phyloP scores from a whole-genome alignment of 2,797 vertebrate genomes.

The Sebastiscus albofasciatus region DNA sequence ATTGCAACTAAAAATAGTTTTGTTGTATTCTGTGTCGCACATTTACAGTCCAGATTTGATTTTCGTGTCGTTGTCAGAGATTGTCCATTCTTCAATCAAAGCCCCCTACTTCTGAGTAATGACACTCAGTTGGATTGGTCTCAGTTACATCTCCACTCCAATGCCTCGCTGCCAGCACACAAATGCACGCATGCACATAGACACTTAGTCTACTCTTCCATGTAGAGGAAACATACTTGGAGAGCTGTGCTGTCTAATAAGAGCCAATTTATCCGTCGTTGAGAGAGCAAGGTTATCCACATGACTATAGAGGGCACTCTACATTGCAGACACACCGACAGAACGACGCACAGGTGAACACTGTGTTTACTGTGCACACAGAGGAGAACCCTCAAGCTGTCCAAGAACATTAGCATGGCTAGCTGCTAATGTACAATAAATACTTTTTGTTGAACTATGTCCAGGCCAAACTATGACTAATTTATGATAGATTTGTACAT shows the following conservation, averaged over 20 bases:
- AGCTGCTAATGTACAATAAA: not conserved
- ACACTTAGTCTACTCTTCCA: not conserved
- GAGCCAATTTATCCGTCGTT: slow-evolving; percentile 45
- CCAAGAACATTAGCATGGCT: not conserved
- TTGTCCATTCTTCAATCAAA: not conserved
- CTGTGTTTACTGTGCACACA: not conserved
- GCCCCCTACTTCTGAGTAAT: not conserved
- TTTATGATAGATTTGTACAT: not conserved
- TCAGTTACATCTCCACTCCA: not conserved
- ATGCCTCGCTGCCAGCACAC: not conserved
- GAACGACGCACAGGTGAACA: not conserved
- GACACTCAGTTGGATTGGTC: not conserved
- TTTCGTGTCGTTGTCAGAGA: not conserved
- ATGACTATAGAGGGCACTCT: slow-evolving; percentile 26
- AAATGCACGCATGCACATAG: not conserved
- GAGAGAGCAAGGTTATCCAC: slow-evolving; percentile 48
- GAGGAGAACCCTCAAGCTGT: not conserved
- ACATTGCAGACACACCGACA: not conserved
- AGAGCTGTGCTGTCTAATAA: slow-evolving; percentile 47
- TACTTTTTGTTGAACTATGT: not conserved
- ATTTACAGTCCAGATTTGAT: not conserved
- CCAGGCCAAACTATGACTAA: not conserved
- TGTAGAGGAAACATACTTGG: slow-evolving; percentile 28
- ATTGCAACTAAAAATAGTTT: not conserved
- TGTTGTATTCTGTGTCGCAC: not conserved